Conservation (phyloP, 2,888 invertebrate genomes). For the Ecliptopera silaceata region DNA sequence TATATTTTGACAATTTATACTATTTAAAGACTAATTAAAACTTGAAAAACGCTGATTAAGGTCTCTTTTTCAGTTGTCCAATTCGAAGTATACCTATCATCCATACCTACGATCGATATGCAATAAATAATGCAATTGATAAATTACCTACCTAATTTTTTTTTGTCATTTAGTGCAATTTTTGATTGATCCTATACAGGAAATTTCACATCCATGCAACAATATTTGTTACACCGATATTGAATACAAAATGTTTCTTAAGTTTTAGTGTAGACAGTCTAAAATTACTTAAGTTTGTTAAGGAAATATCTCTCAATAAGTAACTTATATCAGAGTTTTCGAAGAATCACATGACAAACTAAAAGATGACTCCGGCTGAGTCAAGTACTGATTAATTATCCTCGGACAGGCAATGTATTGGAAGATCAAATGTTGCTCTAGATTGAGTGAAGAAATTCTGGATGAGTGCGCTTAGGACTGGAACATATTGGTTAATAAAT, state of each 20-base stretch:
- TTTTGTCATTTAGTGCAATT: no score
- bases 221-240: no score
- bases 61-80: no score
- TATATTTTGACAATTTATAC: constrained; percentile 18
- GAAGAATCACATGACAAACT: constrained; percentile 22
- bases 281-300: background rate
- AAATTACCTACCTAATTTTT: no score
- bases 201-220: no score
- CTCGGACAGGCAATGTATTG: constrained; percentile 30
- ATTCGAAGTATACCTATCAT: no score
- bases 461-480: constrained; percentile 44
- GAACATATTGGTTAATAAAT: constrained; percentile 3
- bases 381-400: constrained; percentile 35
- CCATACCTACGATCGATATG: no score
- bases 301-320: constrained; percentile 19
- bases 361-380: constrained; percentile 22
- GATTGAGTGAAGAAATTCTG: constrained; percentile 53
- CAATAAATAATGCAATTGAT: no score
- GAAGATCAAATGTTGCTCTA: constrained; percentile 40
- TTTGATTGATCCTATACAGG: no score
- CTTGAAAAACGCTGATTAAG: no score
- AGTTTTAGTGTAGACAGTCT: background rate
- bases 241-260: no score
- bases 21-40: no score
- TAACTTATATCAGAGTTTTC: constrained; percentile 9